A percentile compares a stretch with the other conserved stretches of the same genome.
Evolutionary conservation across 2,888 invertebrate genomes (phyloP).

Genomic region (Entomobrya multifasciata): DNA sequence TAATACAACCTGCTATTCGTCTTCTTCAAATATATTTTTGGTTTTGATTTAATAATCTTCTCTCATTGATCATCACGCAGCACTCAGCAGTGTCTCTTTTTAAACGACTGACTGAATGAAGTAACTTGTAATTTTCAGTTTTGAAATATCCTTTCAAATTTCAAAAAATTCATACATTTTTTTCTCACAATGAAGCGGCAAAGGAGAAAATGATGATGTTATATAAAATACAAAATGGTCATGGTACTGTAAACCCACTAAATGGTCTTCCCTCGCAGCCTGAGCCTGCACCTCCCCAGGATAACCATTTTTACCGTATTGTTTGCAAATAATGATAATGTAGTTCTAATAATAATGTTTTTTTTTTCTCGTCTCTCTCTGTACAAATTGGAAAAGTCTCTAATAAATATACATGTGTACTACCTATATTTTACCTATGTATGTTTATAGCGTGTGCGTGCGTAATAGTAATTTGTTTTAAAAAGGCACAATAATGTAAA

Average conservation of each 20-base stretch:
- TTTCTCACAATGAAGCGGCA: slow-evolving; percentile 7
- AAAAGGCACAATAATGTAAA: neutral
- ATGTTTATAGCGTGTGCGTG: too few species aligned
- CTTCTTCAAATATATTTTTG: neutral
- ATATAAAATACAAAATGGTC: slow-evolving; percentile 16
- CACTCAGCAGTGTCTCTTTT: too few species aligned
- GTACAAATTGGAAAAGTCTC: neutral
- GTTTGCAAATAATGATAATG: slow-evolving; percentile 1
- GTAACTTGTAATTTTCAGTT: neutral
- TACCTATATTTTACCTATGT: too few species aligned
- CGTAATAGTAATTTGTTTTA: neutral
- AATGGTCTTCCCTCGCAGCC: neutral
- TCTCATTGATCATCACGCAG: too few species aligned
- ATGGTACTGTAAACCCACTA: slow-evolving; percentile 16
- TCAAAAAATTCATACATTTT: neutral
- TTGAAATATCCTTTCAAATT: neutral
- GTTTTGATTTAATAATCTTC: too few species aligned
- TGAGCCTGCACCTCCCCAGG: neutral
- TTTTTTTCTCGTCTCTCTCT: neutral
- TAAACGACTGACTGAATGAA: too few species aligned
- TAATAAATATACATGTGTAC: too few species aligned
- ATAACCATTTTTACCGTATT: neutral
- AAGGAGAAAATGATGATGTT: neutral
- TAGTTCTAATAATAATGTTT: neutral
- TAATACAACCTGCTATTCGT: too few species aligned